Base-by-base conservation (phyloP, 2,888 invertebrate species). In the Amiota minor region DNA sequence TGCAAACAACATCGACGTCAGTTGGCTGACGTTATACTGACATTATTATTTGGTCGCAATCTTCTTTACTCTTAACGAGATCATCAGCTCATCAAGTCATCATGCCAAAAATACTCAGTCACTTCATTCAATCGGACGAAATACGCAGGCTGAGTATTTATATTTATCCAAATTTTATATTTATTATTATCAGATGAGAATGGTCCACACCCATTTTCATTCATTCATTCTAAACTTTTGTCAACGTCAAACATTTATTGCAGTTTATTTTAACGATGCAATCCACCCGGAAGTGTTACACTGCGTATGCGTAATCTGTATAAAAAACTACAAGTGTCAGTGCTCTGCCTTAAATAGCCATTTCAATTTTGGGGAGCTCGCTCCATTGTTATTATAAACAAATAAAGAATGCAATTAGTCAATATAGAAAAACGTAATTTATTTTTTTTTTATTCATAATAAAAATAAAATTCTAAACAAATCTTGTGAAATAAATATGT, bases 221-320 rank as follows among this genome's bases (percentile, higher is more conserved):
- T 62, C 35, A 35, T 9, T 35, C 14, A 8, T 35, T 10, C 62
- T 35, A 35, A 35, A 1, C 45, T 62, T 14, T 23, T 23, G 64
- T 62, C 53, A 50, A 35, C n/a, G n/a, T 50, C 53, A 50, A 14
- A 50, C 50, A 50, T n/a, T 14, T 9, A 20, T 20, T 9, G 11
- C 9, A 4, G 11, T 18, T 59, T 56, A 12, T 59, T 16, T 20
- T 16, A 12, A 9, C 18, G 9, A 11, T 68, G 47, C 47, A 65
- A 14, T 20, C 12, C 53, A 16, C 16, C 49, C 50, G 67, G 67
- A 68, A 68, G 46, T 68, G 18, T 35, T 14, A 68, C 53, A 53
- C 3, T 68, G 67, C 67, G 67, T 68, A 68, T 68, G 67, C 11
- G 67, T 53, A 68, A 68, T 68, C 46, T 16, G n/a, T 50, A 9